A percentile compares a stretch with the other conserved stretches of the same genome.
phyloP scores from a whole-genome alignment of 2,797 vertebrate genomes.

The Rhinophrynus dorsalis region DNA sequence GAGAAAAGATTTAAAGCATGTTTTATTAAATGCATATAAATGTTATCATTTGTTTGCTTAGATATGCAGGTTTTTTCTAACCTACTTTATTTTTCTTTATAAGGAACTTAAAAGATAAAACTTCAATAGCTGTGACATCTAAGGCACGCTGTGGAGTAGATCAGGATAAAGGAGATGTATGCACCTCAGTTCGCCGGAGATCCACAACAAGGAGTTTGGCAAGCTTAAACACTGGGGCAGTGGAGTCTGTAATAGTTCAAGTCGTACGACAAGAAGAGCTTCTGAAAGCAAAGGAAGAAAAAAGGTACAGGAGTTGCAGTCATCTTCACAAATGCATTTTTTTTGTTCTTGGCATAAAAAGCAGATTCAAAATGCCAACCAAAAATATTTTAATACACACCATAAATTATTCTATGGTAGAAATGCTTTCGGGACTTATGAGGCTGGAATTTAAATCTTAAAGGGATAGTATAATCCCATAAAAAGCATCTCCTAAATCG shows the following conservation, averaged over 20 bases:
- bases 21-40: no score
- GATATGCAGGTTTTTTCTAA: no score
- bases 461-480: no score
- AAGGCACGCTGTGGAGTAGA: conserved; percentile 84
- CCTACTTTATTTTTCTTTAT: conserved; percentile 47
- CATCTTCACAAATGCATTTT: not conserved
- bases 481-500: no score
- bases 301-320: conserved; percentile 71
- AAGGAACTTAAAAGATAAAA: conserved; percentile 90
- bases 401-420: no score
- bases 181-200: conserved; percentile 85
- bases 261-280: conserved; percentile 90
- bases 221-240: conserved; percentile 78
- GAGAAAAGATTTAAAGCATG: no score
- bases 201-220: conserved; percentile 80
- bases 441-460: no score
- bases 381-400: no score
- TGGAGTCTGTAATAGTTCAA: conserved; percentile 94
- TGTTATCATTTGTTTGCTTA: no score
- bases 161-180: conserved; percentile 78
- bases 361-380: no score
- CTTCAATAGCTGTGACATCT: conserved; percentile 85
- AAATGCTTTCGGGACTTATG: no score
- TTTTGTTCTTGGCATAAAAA: no score
- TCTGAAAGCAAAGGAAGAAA: conserved; percentile 89